Evolutionary conservation across 2,888 invertebrate species (phyloP).

Genomic region (Aproaerema taeniolella): DNA sequence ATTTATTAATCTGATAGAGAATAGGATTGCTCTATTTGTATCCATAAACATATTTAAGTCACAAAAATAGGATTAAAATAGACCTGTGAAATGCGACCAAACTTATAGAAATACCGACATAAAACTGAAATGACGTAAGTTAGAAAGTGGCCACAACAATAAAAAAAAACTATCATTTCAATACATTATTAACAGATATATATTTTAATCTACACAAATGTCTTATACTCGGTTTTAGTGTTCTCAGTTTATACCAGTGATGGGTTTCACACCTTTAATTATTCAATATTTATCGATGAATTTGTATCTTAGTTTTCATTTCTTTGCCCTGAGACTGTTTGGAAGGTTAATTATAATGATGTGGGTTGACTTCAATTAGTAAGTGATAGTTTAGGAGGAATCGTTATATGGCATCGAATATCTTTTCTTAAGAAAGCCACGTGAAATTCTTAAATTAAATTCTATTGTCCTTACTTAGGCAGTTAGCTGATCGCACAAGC

Average conservation of each 20-base stretch:
- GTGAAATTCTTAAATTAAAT: too few relatives aligned
- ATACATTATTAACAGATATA: conserved; percentile 51
- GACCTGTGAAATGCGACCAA: conserved; percentile 4
- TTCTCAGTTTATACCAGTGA: conserved; percentile 29
- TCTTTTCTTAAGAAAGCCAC: too few relatives aligned
- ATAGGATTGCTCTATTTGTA: not conserved
- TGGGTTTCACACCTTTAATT: conserved; percentile 20
- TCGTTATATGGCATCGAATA: too few relatives aligned
- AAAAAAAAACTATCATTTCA: conserved; percentile 43
- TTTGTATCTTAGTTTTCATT: too few relatives aligned
- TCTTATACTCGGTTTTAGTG: conserved; percentile 41
- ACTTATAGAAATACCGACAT: conserved; percentile 21
- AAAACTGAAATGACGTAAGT: conserved; percentile 26
- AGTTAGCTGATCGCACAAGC: too few relatives aligned
- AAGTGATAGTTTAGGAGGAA: too few relatives aligned
- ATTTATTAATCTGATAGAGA: too few relatives aligned
- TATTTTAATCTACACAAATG: conserved; percentile 64
- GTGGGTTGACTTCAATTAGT: too few relatives aligned
- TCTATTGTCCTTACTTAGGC: too few relatives aligned
- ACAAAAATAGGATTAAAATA: conserved; percentile 7
- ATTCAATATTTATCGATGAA: conserved; percentile 17
- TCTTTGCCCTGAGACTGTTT: too few relatives aligned
- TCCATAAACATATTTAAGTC: conserved; percentile 1
- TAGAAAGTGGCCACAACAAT: conserved; percentile 27
- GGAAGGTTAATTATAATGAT: too few relatives aligned